Evolutionary conservation across 1,140 invertebrate genomes (phyloP).

Genomic region (Conopomorpha cramerella): DNA sequence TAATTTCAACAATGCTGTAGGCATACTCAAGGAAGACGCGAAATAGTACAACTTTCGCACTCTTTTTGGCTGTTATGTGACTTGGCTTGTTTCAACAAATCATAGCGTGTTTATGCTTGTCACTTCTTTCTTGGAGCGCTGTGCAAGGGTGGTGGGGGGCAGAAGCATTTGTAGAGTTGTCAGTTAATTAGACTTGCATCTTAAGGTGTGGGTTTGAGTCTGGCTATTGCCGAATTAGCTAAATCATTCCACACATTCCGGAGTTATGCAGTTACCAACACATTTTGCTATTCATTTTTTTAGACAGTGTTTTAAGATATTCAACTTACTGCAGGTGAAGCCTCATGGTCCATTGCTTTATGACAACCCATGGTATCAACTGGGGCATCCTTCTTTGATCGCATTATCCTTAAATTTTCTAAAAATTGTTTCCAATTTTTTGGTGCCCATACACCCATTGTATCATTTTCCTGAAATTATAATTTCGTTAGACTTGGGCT

Average conservation of each 20-base stretch:
- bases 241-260: neutral
- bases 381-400: conserved; percentile 77
- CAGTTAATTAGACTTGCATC: neutral
- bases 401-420: conserved; percentile 85
- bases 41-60: too few relatives aligned
- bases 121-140: too few relatives aligned
- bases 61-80: too few relatives aligned
- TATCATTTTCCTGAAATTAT: neutral
- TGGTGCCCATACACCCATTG: conserved; percentile 67
- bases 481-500: neutral
- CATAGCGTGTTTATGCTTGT: too few relatives aligned
- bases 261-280: neutral
- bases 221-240: neutral
- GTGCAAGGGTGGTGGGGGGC: too few relatives aligned
- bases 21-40: neutral
- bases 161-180: neutral
- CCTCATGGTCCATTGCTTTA: conserved; percentile 74
- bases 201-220: neutral
- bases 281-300: conserved; percentile 4
- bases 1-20: neutral
- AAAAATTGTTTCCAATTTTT: conserved; percentile 76
- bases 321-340: conserved; percentile 39
- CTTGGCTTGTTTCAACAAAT: too few relatives aligned
- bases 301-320: neutral
- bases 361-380: conserved; percentile 95